Evolutionary conservation across 2,113 vertebrate species (phyloP), one percentile per base, ranked within the genome.

Genomic region (Neogale vison): DNA sequence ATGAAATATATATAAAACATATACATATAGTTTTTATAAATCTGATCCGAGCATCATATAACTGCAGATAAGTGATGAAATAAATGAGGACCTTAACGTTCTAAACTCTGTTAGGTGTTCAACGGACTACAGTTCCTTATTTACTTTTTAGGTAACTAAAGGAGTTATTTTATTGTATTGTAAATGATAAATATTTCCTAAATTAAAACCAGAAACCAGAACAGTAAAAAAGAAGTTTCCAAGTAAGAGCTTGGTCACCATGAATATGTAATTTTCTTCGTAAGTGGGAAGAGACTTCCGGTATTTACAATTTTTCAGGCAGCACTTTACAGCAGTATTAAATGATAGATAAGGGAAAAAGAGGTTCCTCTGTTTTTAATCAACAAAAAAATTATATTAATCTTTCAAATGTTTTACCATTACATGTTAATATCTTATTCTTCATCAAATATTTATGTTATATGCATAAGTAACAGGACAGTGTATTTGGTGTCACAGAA

Each of bases 341-440:
- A 79, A 77, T 82, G 45, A 89, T 23, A 42, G 26, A 65, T 9
- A 21, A 21, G 7, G 6, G 57, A 10, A 29, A 84, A 59, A 52
- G 24, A 55, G 7, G 92, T 5, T 89, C 8, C 18, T 72, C 63
- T 71, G 31, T 17, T 93, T 95, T 79, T 93, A 63, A 93, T 87
- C 74, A 90, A 87, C 15, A 94, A 23, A 85, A 67, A 20, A 95
- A 96, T 74, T 52, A 50, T 29, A 89, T 81, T 91, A 93, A 90
- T 42, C 65, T 69, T 95, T 87, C 42, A 93, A 94, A 63, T 47
- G 36, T 59, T 93, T 90, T 80, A 84, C 72, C 15, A 59, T 29
- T 88, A n/a, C 94, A 88, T 90, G 76, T 90, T 39, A 92, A 80
- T 18, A 95, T 45, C 12, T 39, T 93, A 80, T 52, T 93, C 39